A percentile compares a stretch with the other conserved stretches of the same genome.
These are phyloP conservation scores for Drosophila parvula DNA, from an alignment of 1,140 invertebrate genomes.

Conservation along the genomic window DNA sequence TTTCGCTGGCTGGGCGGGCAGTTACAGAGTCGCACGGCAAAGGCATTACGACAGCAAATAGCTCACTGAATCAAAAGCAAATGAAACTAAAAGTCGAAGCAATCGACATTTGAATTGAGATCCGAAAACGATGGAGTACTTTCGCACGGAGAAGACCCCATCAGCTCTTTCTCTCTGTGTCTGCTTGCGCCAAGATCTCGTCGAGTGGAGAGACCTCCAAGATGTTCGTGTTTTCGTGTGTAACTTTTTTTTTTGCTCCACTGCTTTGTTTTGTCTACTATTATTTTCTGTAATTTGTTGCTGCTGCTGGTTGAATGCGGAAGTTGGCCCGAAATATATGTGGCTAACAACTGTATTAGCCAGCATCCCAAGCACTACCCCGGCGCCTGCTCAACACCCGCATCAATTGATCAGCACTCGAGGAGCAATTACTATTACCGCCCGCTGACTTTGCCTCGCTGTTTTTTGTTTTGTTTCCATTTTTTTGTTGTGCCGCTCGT, in stretches of 20 bases:
- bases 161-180: not conserved
- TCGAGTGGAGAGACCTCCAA: conserved; percentile 34
- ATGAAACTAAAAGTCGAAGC: conserved; percentile 29
- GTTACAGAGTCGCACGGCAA: conserved; percentile 40
- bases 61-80: conserved; percentile 49
- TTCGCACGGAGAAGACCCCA: conserved; percentile 34
- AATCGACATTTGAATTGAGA: conserved; percentile 29
- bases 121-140: conserved; percentile 21
- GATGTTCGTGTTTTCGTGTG: conserved; percentile 54
- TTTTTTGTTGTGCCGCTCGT: conserved; percentile 44
- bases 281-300: conserved; percentile 31
- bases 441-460: conserved; percentile 67
- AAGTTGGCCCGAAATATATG: conserved; percentile 53
- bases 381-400: conserved; percentile 16
- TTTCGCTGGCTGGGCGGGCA: conserved; percentile 34
- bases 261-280: conserved; percentile 6
- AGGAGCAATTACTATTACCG: conserved; percentile 71
- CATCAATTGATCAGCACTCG: conserved; percentile 55
- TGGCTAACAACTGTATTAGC: conserved; percentile 80
- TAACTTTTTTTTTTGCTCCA: conserved; percentile 17
- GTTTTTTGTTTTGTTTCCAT: conserved; percentile 5
- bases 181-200: conserved; percentile 8
- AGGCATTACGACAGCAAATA: conserved; percentile 51
- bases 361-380: conserved; percentile 13
- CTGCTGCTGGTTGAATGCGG: conserved; percentile 58